phyloP scores from a whole-genome alignment of 2,888 invertebrate species.

The Brenthis ino region DNA sequence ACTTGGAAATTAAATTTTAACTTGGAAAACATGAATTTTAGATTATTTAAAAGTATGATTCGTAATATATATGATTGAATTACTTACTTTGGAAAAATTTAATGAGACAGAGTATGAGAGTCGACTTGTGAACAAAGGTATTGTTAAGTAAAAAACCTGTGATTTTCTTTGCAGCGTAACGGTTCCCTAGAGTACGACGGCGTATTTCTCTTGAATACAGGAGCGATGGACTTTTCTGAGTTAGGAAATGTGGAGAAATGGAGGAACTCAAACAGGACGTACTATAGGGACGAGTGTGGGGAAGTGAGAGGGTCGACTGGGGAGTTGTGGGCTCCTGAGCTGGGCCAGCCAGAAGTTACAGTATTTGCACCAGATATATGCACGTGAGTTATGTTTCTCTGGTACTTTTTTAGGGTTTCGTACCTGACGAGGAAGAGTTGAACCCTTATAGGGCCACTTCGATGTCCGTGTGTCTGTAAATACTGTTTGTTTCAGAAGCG shows the following conservation, averaged over 20 bases:
- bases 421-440: too few species aligned
- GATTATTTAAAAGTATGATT: too few species aligned
- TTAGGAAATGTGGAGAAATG: conserved; percentile 88
- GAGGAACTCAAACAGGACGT: conserved; percentile 83
- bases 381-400: conserved; percentile 81
- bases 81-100: too few species aligned
- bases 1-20: too few species aligned
- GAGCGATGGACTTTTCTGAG: conserved; percentile 83
- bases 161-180: conserved; percentile 84
- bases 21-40: too few species aligned
- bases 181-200: conserved; percentile 88
- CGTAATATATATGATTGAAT: too few species aligned
- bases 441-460: too few species aligned
- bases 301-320: conserved; percentile 88
- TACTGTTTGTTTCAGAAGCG: too few species aligned
- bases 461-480: neutral
- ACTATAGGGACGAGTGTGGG: conserved; percentile 85
- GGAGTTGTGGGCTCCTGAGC: conserved; percentile 90
- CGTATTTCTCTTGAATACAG: conserved; percentile 89
- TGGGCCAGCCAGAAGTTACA: conserved; percentile 79
- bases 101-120: too few species aligned
- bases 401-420: too few species aligned
- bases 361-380: conserved; percentile 91
- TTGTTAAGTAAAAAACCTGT: neutral
- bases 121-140: too few species aligned